Evolutionary conservation across 23 tunicate genomes (phyloP), one percentile per base, ranked within the genome.

Genomic region (Corella eumyota): DNA sequence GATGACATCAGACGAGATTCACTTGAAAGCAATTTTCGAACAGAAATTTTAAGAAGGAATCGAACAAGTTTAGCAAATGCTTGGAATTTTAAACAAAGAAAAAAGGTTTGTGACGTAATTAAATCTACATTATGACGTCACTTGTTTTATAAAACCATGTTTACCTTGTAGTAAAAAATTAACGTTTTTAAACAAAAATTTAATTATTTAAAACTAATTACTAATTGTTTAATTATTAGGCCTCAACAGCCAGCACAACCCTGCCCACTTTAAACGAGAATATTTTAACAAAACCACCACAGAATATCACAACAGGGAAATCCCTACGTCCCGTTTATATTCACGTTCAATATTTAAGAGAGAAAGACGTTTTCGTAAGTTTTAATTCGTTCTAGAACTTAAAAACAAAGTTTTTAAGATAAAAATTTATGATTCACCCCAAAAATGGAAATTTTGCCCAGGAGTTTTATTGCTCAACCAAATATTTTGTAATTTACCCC

Each of bases 351-450:
- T 75, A 83, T 6, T 59, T 84, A 5, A 33, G 83, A 45, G 73
- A 84, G 75, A 68, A 57, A 64, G 94, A 84, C 23, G 73, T 84
- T 1, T 84, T 84, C 70, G 94, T 84, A 69, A 75, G 83, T 75
- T 3, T 7, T 25, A 6, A 32, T 19, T 38, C 58, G 0, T 0
- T 64, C n/a, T n/a, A n/a, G n/a, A n/a, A n/a, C n/a, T n/a, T n/a
- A n/a, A n/a, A n/a, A n/a, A n/a, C n/a, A n/a, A n/a, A n/a, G n/a
- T n/a, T n/a, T n/a, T n/a, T n/a, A n/a, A n/a, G n/a, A n/a, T n/a
- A n/a, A n/a, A n/a, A n/a, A n/a, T n/a, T n/a, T n/a, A n/a, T n/a
- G n/a, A n/a, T n/a, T n/a, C n/a, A n/a, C n/a, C n/a, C n/a, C n/a
- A n/a, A n/a, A n/a, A n/a, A n/a, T n/a, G n/a, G n/a, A n/a, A n/a